phyloP scores from a whole-genome alignment of 2,797 vertebrate species.

The Pseudomugil tenellus region DNA sequence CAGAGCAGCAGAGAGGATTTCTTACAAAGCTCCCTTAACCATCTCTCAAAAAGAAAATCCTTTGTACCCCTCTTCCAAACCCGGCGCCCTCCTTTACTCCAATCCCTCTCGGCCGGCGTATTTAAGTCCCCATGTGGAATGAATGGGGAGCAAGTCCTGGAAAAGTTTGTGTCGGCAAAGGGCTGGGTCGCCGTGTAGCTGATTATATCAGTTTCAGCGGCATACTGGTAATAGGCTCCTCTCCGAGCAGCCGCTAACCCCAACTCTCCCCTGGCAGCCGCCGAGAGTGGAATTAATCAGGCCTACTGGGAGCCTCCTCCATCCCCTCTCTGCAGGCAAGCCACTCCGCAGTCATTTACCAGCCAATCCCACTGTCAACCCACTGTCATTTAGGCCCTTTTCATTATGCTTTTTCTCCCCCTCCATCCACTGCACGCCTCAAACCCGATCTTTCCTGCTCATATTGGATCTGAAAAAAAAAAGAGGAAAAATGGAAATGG shows the following conservation, averaged over 20 bases:
- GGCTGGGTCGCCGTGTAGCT: slow-evolving; percentile 86
- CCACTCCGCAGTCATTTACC: slow-evolving; percentile 99
- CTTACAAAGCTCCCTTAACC: slow-evolving; percentile 79
- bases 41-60: slow-evolving; percentile 79
- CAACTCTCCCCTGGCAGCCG: slow-evolving; percentile 93
- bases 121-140: slow-evolving; percentile 79
- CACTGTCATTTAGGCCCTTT: slow-evolving; percentile 98
- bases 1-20: slow-evolving; percentile 75
- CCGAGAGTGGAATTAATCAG: slow-evolving; percentile 99
- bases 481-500: slow-evolving; percentile 87
- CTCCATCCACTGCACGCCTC: slow-evolving; percentile 24
- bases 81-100: slow-evolving; percentile 71
- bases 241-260: slow-evolving; percentile 90
- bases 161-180: slow-evolving; percentile 93
- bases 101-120: slow-evolving; percentile 38
- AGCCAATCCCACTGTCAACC: slow-evolving; percentile 99
- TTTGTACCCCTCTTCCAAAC: slow-evolving; percentile 78
- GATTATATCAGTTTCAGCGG: slow-evolving; percentile 98
- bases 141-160: slow-evolving; percentile 73
- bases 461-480: slow-evolving; percentile 49
- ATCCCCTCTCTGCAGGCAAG: slow-evolving; percentile 91
- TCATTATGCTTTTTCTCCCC: slow-evolving; percentile 90
- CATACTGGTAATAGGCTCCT: slow-evolving; percentile 96
- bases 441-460: slow-evolving; percentile 57
- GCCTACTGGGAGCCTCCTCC: slow-evolving; percentile 98